Base-by-base conservation (phyloP, 92 coral and sea anemone species). In the Zoanthus sociatus region DNA sequence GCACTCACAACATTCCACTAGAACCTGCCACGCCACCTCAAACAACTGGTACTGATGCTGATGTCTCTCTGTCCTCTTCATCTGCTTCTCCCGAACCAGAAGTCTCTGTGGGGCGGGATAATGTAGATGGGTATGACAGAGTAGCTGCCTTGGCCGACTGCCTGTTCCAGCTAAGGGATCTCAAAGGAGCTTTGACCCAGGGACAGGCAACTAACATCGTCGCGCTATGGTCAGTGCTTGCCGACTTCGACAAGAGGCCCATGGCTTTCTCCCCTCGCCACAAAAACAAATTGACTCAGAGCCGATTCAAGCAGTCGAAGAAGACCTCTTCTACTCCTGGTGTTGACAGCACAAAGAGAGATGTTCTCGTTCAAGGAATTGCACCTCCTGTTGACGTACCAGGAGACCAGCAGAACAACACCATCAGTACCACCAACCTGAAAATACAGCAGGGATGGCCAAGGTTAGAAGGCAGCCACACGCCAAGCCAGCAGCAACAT, bases 281-380 rank as follows among this genome's bases (percentile, higher is more conserved):
- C 71, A 69, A 75, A 18, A 45, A 88, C 32, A 44, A 78, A 21
- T 76, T 89, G 55, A 56, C 17, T 17, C 88, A 88, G 84, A 93
- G 96, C 1, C 84, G 89, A 54, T 92, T 74, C 58, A 47, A 74
- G 78, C 56, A 45, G 58, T n/a, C 56, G 12, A 73, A 45, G 58
- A 46, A 46, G 56, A 74, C 32, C 56, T 17, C 78, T 0, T 6
- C 56, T 5, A 46, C 78, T 37, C 91, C 96, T 70, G 86, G 92
- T 15, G 89, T 83, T 37, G 91, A 88, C 42, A 89, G 90, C 83
- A 93, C 94, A 32, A 88, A 83, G 58, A 84, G 91, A 88, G 56
- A 87, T 16, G 71, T 84, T 20, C 86, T 92, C 10, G 5, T 69
- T 70, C 92, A 89, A 66, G 92, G 94, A 15, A 77, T 89, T 48